Evolutionary conservation across 1,140 invertebrate genomes (phyloP).

Genomic region (Hydropsyche tenuis): DNA sequence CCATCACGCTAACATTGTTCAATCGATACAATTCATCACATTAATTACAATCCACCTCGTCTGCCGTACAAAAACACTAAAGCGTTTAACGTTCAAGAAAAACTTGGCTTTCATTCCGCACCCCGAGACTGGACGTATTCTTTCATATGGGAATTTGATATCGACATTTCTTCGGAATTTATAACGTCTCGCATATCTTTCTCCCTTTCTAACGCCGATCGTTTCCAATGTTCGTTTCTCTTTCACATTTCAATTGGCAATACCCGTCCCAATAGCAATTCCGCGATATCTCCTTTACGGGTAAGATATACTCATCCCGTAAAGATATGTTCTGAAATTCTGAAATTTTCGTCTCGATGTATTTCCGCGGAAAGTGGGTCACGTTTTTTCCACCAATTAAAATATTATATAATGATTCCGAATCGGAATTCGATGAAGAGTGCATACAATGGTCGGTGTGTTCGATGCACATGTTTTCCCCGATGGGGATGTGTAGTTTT

Average conservation of each 20-base stretch:
- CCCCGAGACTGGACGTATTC: neutral
- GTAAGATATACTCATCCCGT: neutral
- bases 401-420: no score
- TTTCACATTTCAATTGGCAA: slow-evolving; percentile 24
- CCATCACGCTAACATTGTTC: no score
- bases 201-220: neutral
- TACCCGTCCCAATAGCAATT: neutral
- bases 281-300: neutral
- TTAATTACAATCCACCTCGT: neutral
- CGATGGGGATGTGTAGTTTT: no score
- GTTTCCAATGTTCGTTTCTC: neutral
- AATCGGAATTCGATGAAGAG: no score
- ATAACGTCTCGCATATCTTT: slow-evolving; percentile 1
- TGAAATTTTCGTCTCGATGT: neutral
- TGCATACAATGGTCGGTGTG: no score
- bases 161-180: slow-evolving; percentile 26
- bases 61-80: neutral
- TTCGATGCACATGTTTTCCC: neutral
- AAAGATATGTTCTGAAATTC: neutral
- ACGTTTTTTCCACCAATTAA: no score
- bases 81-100: no score
- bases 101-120: no score
- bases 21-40: no score
- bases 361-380: neutral
- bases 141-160: slow-evolving; percentile 28